Base-by-base conservation (phyloP, 2,113 vertebrate species). In the Chaetops frenatus region DNA sequence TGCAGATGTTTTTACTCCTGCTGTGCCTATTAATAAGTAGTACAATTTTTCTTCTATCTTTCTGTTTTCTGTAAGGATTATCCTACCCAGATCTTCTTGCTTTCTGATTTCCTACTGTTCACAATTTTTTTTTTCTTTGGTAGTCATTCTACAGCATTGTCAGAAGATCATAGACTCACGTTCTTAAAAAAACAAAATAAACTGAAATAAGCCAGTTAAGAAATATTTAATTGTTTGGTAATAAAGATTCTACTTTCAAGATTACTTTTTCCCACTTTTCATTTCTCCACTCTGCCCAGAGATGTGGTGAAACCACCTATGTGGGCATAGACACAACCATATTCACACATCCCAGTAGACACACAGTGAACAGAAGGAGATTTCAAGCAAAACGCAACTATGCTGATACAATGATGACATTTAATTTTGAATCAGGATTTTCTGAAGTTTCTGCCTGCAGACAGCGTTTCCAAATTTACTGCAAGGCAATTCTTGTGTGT, bases 1-100 rank as follows among this genome's bases (percentile, higher is more conserved):
- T 88, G 18, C 20, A 84, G 60, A 74, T 61, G 8, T 84, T 93
- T 90, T 93, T 86, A 53, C 12, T 86, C 72, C 64, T 86, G 56
- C 35, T 84, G 35, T 86, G 60, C 48, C 25, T 86, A 13, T 69
- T 56, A 71, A 60, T 70, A 78, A 60, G 50, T n/a, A 81, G 10
- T 21, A 78, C 25, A 66, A 10, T 70, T 83, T 90, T 86, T 56
- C 18, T 83, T 86, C 67, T 56, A 79, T 45, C 62, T 40, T 77
- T 66, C 47, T 57, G 12, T 72, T 92, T 86, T 81, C 36, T 38
- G 44, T 74, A 78, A 70, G 45, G 42, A 62, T 64, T 81, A 45
- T 24, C 47, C 35, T 92, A 22, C 13, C 11, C 64, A 54, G 11
- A 7, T 42, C 10, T 85, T 64, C 16, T 86, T 4, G 1, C 21